Base-by-base conservation (phyloP, 2,113 vertebrate species). In the Balaenoptera acutorostrata region DNA sequence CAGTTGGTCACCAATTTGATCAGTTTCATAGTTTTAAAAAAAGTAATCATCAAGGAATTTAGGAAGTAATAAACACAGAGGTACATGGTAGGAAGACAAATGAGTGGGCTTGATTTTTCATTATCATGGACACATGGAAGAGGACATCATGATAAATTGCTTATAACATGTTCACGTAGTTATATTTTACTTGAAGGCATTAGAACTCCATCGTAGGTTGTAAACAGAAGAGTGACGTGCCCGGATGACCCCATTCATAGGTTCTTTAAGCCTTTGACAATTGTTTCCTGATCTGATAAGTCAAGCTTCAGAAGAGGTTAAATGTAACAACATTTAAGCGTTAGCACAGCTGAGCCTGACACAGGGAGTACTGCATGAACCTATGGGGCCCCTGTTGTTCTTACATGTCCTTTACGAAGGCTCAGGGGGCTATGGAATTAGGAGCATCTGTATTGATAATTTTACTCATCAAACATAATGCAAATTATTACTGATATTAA, bases 321-420 rank as follows among this genome's bases (percentile, higher is more conserved):
- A 41, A 41, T 44, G 46, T 36, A 61, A 6, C 21, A n/a, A 0
- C 39, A 1, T 29, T 31, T 27, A 63, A 0, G 9, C 39, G 33
- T n/a, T 8, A 27, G 46, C 11, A 14, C 10, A 2, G 5, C 0
- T 13, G 14, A 27, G 41, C 31, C 44, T 33, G n/a, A 44, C n/a
- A 8, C 31, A 14, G 18, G 21, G 49, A 27, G 4, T 49, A 59
- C 66, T 83, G 36, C 20, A 5, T 8, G 11, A 55, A n/a, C 17
- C 93, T 10, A 2, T 9, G 10, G 27, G 21, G 5, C 59, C 6
- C 0, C 29, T 12, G 1, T 9, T 8, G 6, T 14, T 12, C 39
- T 3, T 15, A 15, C 1, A 0, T 39, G 31, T 9, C 36, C 39
- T 39, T 27, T n/a, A 1, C 2, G 33, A 41, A 57, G 9, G 31